A percentile compares a stretch with the other conserved stretches of the same genome.
Conservation (phyloP, 2,888 invertebrate species). For the Torymus tubicola region DNA sequence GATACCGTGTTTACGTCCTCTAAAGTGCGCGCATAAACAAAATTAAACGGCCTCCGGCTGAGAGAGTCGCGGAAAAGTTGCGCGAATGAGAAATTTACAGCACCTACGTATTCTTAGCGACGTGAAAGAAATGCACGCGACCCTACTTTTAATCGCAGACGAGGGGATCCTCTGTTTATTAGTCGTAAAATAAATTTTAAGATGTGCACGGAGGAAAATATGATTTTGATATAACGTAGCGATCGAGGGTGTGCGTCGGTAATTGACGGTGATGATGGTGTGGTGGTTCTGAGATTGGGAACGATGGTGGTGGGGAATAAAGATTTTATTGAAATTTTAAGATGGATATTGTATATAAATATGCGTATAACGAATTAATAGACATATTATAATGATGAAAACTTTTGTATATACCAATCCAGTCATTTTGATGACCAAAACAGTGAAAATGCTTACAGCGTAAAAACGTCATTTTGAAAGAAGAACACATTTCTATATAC, state of each 20-base stretch:
- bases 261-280: background rate
- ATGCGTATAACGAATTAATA: too few relatives aligned
- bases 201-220: background rate
- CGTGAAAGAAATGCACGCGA: conserved; percentile 7
- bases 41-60: conserved; percentile 70
- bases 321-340: too few relatives aligned
- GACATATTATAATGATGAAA: too few relatives aligned
- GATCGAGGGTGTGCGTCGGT: background rate
- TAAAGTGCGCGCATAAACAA: conserved; percentile 75
- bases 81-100: conserved; percentile 51
- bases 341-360: too few relatives aligned
- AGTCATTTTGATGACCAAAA: too few relatives aligned
- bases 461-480: too few relatives aligned
- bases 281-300: too few relatives aligned
- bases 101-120: conserved; percentile 9
- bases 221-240: conserved; percentile 21
- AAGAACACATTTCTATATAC: too few relatives aligned
- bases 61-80: conserved; percentile 29
- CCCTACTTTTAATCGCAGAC: conserved; percentile 28
- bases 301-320: too few relatives aligned
- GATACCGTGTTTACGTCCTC: conserved; percentile 76
- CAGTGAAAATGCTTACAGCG: too few relatives aligned
- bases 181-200: conserved; percentile 51
- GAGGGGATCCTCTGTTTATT: conserved; percentile 18
- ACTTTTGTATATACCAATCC: too few relatives aligned